phyloP scores from a whole-genome alignment of 2,113 vertebrate species.

The human region GRCh38 chr7:155517501-155518000 shows the following conservation, averaged over 20 bases:
- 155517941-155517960: accelerated
- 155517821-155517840: accelerated
- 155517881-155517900: no score
- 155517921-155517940: accelerated
- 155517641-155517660: no score
- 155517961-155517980: accelerated
- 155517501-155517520: accelerated
- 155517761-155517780: neutral
- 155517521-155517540: accelerated
- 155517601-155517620: accelerated
- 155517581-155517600: accelerated
- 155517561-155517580: accelerated
- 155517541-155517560: accelerated
- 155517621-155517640: no score
- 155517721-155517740: no score
- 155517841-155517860: accelerated
- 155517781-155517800: neutral
- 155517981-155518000: neutral
- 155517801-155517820: accelerated
- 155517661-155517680: accelerated
- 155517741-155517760: accelerated
- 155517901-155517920: accelerated
- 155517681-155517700: no score
- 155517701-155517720: neutral
- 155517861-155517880: accelerated